These are phyloP conservation scores for Gerris buenoi DNA, from an alignment of 1,140 invertebrate species.

Conservation along the genomic window DNA sequence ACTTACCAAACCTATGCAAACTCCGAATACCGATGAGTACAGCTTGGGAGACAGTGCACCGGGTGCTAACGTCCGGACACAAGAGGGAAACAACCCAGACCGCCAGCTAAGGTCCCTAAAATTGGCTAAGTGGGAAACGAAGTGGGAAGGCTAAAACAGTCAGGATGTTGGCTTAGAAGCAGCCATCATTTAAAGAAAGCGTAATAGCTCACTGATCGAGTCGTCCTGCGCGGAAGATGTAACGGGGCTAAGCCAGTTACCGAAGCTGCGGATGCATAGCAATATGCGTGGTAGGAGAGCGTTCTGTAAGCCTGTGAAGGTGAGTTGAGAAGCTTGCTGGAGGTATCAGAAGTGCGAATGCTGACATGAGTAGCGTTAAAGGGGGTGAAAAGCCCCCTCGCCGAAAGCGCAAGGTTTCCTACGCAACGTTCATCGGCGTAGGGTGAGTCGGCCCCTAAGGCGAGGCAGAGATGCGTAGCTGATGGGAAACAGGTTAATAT, in stretches of 20 bases:
- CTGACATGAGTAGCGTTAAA: background rate
- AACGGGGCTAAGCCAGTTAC: background rate
- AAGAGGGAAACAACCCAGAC: conserved; percentile 31
- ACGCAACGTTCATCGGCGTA: background rate
- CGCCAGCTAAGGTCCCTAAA: conserved; percentile 30
- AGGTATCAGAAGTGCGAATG: background rate
- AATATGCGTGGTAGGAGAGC: background rate
- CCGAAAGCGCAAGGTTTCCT: background rate
- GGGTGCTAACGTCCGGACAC: conserved; percentile 26
- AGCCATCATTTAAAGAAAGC: conserved; percentile 33
- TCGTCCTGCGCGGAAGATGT: conserved; percentile 22
- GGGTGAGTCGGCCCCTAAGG: conserved; percentile 24
- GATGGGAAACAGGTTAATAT: conserved; percentile 31
- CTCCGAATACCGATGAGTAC: background rate
- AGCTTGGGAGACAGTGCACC: background rate
- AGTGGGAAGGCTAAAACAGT: conserved; percentile 27
- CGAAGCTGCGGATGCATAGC: background rate
- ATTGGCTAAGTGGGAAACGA: conserved; percentile 28
- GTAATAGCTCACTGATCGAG: conserved; percentile 33
- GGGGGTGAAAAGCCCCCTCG: background rate
- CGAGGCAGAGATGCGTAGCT: conserved; percentile 29
- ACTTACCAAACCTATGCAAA: background rate
- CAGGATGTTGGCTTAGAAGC: conserved; percentile 32
- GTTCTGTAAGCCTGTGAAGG: background rate
- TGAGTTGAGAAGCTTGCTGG: background rate